Evolutionary conservation across 2,113 vertebrate species (phyloP), one percentile per base, ranked within the genome.

Genomic region (Rhagologus leucostigma): DNA sequence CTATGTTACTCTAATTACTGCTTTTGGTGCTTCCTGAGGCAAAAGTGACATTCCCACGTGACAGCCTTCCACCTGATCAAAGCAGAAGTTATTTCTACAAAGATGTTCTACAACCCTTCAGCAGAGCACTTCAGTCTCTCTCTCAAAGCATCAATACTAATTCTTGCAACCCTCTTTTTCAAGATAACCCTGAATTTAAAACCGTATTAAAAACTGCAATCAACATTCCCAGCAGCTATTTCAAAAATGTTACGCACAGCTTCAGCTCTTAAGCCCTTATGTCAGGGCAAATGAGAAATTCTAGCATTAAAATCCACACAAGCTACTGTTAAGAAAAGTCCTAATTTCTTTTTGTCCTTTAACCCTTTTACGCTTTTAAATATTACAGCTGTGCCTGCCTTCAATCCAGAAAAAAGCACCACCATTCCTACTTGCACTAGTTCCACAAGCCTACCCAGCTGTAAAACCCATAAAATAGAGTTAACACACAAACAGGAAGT

Each of bases 401-500:
- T 65, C 76, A 53, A 18, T 9, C 9, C 23, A 37, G 67, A 18
- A 26, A 20, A 10, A 52, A 15, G 1, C 16, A 42, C 4, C 7
- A 8, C 6, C n/a, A 6, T 5, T 76, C 16, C 67, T 35, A 20
- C 20, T 10, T 10, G 23, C 53, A 13, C 3, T 14, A 53, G n/a
- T 20, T 65, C 57, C 9, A 14, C 44, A 55, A 50, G 53, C 49
- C 79, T 27, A 17, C 3, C 89, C 89, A 93, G 74, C 74, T 76
- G 79, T 16, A 37, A 73, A 76, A 13, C 7, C 49, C 62, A 13
- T 64, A 33, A 42, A 70, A 44, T 0, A 16, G 2, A 67, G 79
- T 6, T 47, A 24, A 35, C 24, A 68, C 87, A 60, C 80, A 87
- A 95, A 94, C 95, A 95, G 91, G 95, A 96, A 95, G 63, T 2